Evolutionary conservation across 2,113 vertebrate genomes (phyloP).

Genomic region (Chaetops frenatus): DNA sequence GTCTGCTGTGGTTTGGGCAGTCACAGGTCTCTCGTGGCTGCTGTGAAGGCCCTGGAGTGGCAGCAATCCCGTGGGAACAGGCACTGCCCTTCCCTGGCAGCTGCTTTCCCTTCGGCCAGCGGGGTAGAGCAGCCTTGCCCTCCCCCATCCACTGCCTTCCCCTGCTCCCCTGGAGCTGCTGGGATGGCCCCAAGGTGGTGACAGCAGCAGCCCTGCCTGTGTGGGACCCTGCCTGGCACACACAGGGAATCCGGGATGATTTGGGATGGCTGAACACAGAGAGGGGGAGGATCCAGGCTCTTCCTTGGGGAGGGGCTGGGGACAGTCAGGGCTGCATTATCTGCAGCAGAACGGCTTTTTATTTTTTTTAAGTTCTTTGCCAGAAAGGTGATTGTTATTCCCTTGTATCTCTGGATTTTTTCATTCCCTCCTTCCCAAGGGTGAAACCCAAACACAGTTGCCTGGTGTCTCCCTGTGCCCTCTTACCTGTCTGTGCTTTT

Average conservation of each 20-base stretch:
- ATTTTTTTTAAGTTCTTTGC: no score
- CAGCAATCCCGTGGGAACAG: neutral
- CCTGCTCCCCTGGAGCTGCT: neutral
- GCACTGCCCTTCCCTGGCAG: neutral
- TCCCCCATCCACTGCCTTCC: fast-evolving
- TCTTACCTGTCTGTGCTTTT: neutral
- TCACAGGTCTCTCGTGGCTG: neutral
- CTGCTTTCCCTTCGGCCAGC: neutral
- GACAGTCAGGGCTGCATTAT: fast-evolving
- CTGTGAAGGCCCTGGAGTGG: neutral
- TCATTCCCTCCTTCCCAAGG: neutral
- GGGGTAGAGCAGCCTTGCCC: fast-evolving
- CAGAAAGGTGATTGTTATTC: neutral
- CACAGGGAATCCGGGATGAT: neutral
- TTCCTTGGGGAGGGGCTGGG: neutral
- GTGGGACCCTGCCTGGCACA: neutral
- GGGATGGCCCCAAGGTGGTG: neutral
- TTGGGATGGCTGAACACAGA: neutral
- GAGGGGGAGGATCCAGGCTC: neutral
- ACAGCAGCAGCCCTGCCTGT: neutral
- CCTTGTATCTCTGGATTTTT: neutral
- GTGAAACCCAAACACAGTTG: neutral
- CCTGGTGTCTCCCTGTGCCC: neutral
- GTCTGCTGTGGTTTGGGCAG: fast-evolving
- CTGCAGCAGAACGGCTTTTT: neutral